A percentile compares a stretch with the other conserved stretches of the same genome.
Evolutionary conservation across 2,888 invertebrate genomes (phyloP).

Genomic region (Meloe dianella): DNA sequence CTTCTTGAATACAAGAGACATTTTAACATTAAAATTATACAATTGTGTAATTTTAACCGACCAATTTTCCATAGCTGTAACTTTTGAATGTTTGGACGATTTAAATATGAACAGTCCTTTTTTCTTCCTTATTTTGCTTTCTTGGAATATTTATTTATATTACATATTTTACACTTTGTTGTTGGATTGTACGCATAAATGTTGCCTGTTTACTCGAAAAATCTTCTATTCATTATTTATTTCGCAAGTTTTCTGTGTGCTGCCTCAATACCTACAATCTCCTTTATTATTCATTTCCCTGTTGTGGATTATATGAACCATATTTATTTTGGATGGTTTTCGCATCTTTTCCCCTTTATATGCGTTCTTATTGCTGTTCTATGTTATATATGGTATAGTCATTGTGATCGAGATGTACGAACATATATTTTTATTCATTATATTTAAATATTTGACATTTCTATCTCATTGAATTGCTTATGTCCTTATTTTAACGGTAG

Average conservation of each 20-base stretch:
- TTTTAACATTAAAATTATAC: not conserved
- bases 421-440: constrained; percentile 26
- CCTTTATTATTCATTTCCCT: constrained; percentile 46
- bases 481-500: not conserved
- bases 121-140: constrained; percentile 13
- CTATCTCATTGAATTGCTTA: constrained; percentile 14
- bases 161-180: constrained; percentile 32
- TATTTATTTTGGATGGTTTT: not conserved
- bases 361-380: constrained; percentile 16
- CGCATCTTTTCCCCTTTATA: constrained; percentile 12
- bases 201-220: constrained; percentile 30
- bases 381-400: too few relatives aligned
- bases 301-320: constrained; percentile 29
- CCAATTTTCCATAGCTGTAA: not conserved
- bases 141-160: not conserved
- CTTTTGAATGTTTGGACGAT: not conserved
- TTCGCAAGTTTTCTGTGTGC: constrained; percentile 43
- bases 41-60: too few relatives aligned
- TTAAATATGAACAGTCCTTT: not conserved
- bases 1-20: not conserved
- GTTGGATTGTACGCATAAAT: constrained; percentile 39
- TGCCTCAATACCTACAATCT: constrained; percentile 51
- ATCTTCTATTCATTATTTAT: constrained; percentile 47
- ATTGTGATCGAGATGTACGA: constrained; percentile 15
- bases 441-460: constrained; percentile 44